These are phyloP conservation scores for Pantelozetes paolii DNA, from an alignment of 2,888 invertebrate genomes.

Conservation along the genomic window DNA sequence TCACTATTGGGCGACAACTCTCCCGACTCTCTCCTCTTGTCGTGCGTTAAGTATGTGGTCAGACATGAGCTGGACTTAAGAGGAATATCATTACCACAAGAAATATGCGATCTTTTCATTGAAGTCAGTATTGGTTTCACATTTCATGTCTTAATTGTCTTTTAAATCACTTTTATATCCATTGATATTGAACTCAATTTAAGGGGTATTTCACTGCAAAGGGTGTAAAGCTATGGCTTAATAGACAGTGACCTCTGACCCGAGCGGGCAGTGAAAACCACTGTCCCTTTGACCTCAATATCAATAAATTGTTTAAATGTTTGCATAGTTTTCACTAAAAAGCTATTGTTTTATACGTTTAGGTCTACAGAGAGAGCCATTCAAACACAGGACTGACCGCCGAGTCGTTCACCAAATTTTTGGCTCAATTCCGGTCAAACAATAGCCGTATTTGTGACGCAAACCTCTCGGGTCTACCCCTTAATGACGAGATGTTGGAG, in stretches of 20 bases:
- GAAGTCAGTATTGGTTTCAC: slow-evolving; percentile 36
- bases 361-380: slow-evolving; percentile 36
- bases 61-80: slow-evolving; percentile 27
- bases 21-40: slow-evolving; percentile 62
- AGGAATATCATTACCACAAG: slow-evolving; percentile 33
- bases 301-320: background rate
- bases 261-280: background rate
- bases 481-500: slow-evolving; percentile 36
- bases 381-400: background rate
- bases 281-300: background rate
- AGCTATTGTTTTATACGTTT: background rate
- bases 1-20: slow-evolving; percentile 48
- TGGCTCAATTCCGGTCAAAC: slow-evolving; percentile 32
- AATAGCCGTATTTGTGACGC: slow-evolving; percentile 29
- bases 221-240: no score
- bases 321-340: background rate
- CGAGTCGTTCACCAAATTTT: slow-evolving; percentile 8
- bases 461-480: slow-evolving; percentile 34
- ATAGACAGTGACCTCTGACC: slow-evolving; percentile 3
- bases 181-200: background rate
- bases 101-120: slow-evolving; percentile 38
- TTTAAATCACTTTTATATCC: background rate
- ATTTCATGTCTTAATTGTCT: background rate
- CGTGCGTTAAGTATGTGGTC: slow-evolving; percentile 51
- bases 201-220: no score